Conservation (phyloP, 2,797 vertebrate species). For the Sardinella longiceps region DNA sequence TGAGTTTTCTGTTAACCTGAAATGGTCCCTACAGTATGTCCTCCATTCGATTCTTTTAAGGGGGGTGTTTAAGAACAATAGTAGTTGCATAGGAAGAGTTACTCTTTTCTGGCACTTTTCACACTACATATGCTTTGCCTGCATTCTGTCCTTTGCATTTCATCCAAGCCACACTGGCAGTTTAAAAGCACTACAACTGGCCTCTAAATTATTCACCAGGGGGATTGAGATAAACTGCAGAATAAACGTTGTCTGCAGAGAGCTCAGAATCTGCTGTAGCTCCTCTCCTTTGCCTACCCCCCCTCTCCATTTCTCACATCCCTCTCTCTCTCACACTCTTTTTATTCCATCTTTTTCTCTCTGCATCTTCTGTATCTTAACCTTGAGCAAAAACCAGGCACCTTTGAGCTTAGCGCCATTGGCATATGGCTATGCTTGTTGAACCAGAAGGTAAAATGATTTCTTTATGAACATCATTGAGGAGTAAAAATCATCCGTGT, state of each 20-base stretch:
- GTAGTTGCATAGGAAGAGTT: background rate
- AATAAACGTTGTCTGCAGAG: slow-evolving; percentile 40
- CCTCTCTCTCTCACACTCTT: background rate
- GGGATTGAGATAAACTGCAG: slow-evolving; percentile 48
- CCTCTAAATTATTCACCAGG: slow-evolving; percentile 50
- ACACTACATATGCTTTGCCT: background rate
- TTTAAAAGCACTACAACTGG: slow-evolving; percentile 37
- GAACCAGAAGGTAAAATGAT: slow-evolving; percentile 32
- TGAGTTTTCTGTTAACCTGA: background rate
- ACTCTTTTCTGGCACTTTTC: background rate
- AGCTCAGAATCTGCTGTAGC: background rate
- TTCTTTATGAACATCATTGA: background rate
- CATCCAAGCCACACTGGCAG: slow-evolving; percentile 19
- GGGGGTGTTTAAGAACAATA: background rate
- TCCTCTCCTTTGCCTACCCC: slow-evolving; percentile 22
- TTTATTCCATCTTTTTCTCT: slow-evolving; percentile 20
- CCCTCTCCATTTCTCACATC: slow-evolving; percentile 16
- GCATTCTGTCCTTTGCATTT: background rate
- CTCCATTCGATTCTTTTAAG: background rate
- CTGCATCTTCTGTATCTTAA: slow-evolving; percentile 39
- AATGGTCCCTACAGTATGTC: background rate
- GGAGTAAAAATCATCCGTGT: no score
- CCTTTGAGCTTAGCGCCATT: slow-evolving; percentile 36
- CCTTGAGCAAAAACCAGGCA: slow-evolving; percentile 47
- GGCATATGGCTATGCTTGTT: slow-evolving; percentile 37